Evolutionary conservation across 2,797 vertebrate genomes (phyloP), one percentile per base, ranked within the genome.

Genomic region (Chrysocyon brachyurus): DNA sequence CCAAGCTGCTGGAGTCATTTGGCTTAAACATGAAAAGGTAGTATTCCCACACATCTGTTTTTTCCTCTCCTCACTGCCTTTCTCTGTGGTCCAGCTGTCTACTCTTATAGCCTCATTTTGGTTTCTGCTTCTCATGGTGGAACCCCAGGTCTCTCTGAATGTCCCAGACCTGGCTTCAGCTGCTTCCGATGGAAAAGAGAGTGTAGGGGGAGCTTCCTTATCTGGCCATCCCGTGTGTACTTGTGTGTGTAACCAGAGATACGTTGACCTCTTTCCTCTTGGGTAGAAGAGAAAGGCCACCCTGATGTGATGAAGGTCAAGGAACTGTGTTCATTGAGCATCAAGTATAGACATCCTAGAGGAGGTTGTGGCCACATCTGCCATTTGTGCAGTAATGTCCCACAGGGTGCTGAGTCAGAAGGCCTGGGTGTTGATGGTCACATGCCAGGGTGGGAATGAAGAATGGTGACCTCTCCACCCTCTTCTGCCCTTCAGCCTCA

Each of bases 241-340:
- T 56, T 9, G 0, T 72, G 17, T 64, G 19, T 9, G 22, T 15
- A 6, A 1, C 0, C 0, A 21, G 33, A 40, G 26, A 2, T 57
- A 5, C 3, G 0, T 36, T 79, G 52, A 36, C 75, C 56, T 91
- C 6, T 66, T 56, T 64, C 70, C 33, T 54, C 40, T 85, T 63
- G 11, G 68, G n/a, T 10, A n/a, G 68, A 79, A 93, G 31, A 52
- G 49, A 46, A 36, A 59, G 15, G 14, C 28, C 26, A 52, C 66
- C 17, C 15, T 36, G 52, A 1, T 63, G 10, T 82, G 49, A 36
- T 12, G 7, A 61, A 57, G 36, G 46, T 85, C 66, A 46, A 24
- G 86, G 73, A 70, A 63, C 14, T 54, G 1, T 92, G 15, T 40
- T 46, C 63, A 7, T 12, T 7, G 19, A 36, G 33, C n/a, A 9